These are phyloP conservation scores for Nycticebus coucang DNA, from an alignment of 2,113 vertebrate species.

Conservation along the genomic window DNA sequence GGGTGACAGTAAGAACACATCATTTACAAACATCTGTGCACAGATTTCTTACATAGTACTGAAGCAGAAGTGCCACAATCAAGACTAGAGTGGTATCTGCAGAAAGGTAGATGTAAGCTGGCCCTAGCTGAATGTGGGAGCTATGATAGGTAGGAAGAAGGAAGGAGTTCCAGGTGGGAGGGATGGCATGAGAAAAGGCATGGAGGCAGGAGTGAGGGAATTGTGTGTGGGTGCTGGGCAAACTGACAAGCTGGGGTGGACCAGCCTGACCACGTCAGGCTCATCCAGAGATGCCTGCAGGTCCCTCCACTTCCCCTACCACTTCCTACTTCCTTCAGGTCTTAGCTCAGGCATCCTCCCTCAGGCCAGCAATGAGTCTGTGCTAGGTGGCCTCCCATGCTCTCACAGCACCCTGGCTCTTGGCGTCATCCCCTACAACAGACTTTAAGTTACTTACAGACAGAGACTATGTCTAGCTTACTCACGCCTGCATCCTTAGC, in stretches of 20 bases:
- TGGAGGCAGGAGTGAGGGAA: neutral
- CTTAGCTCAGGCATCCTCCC: neutral
- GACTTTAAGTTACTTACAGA: neutral
- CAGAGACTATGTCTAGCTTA: neutral
- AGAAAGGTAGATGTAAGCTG: neutral
- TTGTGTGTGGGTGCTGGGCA: neutral
- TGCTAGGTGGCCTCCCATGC: neutral
- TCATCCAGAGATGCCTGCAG: neutral
- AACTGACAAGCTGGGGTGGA: neutral
- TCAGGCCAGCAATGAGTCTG: neutral
- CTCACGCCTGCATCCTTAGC: neutral
- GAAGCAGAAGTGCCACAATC: neutral
- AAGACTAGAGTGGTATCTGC: neutral
- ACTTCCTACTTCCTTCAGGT: neutral
- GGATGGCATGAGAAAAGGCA: constrained; percentile 1
- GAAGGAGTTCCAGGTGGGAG: neutral
- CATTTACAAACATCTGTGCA: neutral
- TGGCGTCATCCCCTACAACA: neutral
- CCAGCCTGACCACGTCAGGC: constrained; percentile 14
- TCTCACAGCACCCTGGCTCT: neutral
- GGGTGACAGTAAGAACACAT: neutral
- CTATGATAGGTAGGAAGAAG: neutral
- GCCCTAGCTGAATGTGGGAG: neutral
- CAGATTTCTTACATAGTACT: neutral
- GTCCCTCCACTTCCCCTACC: neutral